Percentiles rank a stretch among this genome's conserved stretches.
Conservation (phyloP, 2,797 vertebrate genomes). For the Bovichtus diacanthus region DNA sequence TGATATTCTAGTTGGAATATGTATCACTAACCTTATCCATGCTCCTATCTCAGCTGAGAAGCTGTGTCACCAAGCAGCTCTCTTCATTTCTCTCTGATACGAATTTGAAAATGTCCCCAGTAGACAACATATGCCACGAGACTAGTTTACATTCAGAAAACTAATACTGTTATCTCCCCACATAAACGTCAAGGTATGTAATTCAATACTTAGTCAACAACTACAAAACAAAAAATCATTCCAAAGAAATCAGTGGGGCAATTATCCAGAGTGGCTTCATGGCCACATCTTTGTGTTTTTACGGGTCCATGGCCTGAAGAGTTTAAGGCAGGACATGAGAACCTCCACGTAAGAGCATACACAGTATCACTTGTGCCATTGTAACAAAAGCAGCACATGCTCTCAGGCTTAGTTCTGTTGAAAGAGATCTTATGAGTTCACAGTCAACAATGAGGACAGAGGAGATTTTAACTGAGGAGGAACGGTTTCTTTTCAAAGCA, state of each 20-base stretch:
- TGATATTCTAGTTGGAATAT: background rate
- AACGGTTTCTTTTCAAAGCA: slow-evolving; percentile 29
- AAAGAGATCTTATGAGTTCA: slow-evolving; percentile 28
- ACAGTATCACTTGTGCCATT: background rate
- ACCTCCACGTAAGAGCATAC: background rate
- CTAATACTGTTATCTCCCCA: background rate
- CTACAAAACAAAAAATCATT: background rate
- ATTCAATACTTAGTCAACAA: slow-evolving; percentile 4
- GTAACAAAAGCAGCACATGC: slow-evolving; percentile 15
- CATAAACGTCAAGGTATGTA: background rate
- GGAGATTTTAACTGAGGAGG: slow-evolving; percentile 16
- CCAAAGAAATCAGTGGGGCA: slow-evolving; percentile 2
- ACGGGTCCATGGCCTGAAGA: background rate
- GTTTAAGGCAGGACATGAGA: background rate
- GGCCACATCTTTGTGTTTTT: slow-evolving; percentile 14
- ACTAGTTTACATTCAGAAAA: background rate
- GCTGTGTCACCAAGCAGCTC: background rate
- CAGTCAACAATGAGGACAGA: slow-evolving; percentile 27
- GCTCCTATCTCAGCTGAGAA: background rate
- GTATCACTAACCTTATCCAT: background rate
- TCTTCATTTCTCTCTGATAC: background rate
- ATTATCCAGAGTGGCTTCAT: background rate
- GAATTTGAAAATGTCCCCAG: background rate
- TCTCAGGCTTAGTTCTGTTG: slow-evolving; percentile 11
- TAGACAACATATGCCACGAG: background rate